These are phyloP conservation scores for Onychorhynchus coronatus DNA, from an alignment of 2,113 vertebrate species.

Conservation along the genomic window DNA sequence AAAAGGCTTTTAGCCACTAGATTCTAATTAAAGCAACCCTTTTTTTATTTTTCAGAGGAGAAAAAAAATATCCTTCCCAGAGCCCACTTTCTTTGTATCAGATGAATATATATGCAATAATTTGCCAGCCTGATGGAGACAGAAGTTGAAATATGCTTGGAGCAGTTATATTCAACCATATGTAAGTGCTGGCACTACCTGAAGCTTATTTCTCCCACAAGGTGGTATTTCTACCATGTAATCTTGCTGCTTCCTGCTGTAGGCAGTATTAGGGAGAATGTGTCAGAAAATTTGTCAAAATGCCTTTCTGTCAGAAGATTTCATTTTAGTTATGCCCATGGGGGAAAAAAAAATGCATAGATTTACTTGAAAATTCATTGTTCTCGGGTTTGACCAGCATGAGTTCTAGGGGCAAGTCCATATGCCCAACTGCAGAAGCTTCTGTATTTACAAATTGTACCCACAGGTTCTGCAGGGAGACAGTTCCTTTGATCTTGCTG, in stretches of 20 bases:
- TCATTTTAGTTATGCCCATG: background rate
- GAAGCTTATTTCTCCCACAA: conserved; percentile 37
- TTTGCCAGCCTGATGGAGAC: conserved; percentile 32
- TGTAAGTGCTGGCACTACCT: conserved; percentile 45
- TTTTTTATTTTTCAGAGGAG: background rate
- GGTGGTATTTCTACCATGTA: conserved; percentile 44
- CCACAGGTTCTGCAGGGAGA: background rate
- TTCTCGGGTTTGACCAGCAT: background rate
- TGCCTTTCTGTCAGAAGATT: conserved; percentile 4
- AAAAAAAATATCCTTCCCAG: background rate
- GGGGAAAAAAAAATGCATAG: background rate
- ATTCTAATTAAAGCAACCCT: conserved; percentile 40
- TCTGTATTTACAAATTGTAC: background rate
- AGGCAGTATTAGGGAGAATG: conserved; percentile 40
- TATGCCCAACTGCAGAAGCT: background rate
- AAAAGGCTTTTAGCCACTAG: conserved; percentile 21
- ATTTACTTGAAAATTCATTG: background rate
- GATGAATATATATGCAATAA: conserved; percentile 8
- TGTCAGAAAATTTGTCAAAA: conserved; percentile 34
- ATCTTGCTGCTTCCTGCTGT: conserved; percentile 25
- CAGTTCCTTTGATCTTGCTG: background rate
- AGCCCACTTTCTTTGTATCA: conserved; percentile 14
- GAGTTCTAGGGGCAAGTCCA: background rate
- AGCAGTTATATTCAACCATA: conserved; percentile 14
- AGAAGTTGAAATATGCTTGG: conserved; percentile 30